phyloP scores from a whole-genome alignment of 2,797 vertebrate species.

The Cephalopachus bancanus region DNA sequence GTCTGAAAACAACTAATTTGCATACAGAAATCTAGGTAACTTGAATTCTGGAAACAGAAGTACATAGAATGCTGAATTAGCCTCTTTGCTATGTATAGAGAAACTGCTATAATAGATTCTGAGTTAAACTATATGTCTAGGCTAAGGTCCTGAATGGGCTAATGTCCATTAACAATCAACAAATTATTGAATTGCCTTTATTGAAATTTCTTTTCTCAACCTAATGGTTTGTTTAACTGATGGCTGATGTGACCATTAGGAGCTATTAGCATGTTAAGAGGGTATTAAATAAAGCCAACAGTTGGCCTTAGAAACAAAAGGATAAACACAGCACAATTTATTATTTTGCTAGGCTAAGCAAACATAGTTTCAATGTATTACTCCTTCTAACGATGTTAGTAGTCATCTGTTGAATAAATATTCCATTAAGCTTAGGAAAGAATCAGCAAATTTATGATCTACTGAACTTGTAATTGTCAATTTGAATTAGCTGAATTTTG shows the following conservation, averaged over 20 bases:
- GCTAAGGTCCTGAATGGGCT: conserved; percentile 79
- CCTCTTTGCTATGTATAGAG: conserved; percentile 71
- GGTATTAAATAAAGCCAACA: conserved; percentile 85
- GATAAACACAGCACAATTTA: conserved; percentile 82
- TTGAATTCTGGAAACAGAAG: conserved; percentile 66
- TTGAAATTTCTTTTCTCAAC: conserved; percentile 84
- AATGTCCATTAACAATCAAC: conserved; percentile 84
- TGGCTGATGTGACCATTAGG: conserved; percentile 84
- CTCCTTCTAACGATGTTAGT: conserved; percentile 64
- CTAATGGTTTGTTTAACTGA: conserved; percentile 86
- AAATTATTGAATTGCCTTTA: conserved; percentile 84
- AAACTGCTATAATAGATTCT: conserved; percentile 81
- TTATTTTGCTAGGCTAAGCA: conserved; percentile 85
- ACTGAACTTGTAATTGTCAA: conserved; percentile 48
- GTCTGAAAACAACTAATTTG: conserved; percentile 72
- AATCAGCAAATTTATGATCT: conserved; percentile 74
- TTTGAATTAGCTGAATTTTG: not conserved
- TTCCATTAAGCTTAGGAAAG: conserved; percentile 44
- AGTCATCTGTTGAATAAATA: conserved; percentile 80
- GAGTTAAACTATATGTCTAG: conserved; percentile 78
- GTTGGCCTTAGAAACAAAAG: conserved; percentile 82
- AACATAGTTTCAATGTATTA: conserved; percentile 72
- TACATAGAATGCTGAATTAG: conserved; percentile 79
- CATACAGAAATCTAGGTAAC: conserved; percentile 72
- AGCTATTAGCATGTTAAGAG: conserved; percentile 85